Evolutionary conservation across 2,113 vertebrate species (phyloP), one percentile per base, ranked within the genome.

Genomic region (Pollimyrus isidori): DNA sequence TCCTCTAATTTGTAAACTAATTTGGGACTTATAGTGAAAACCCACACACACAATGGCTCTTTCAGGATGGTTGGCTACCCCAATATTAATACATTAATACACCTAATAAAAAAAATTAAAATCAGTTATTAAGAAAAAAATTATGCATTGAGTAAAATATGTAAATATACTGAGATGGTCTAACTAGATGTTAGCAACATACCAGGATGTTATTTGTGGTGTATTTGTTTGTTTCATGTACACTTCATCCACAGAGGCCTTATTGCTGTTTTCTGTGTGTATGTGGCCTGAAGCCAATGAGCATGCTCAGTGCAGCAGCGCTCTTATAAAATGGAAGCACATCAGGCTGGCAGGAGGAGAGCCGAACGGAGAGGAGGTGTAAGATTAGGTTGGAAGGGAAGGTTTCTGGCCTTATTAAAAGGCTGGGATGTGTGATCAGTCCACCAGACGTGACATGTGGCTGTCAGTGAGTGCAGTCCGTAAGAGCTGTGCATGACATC

Each of bases 261-360:
- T 86, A 5, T 53, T 85, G 69, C 30, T 89, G 53, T 26, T 35
- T 82, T 39, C 49, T 52, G 73, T 90, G 19, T 89, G 3, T 62
- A 17, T 52, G 6, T 73, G 39, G 89, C 88, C 87, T 52, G 49
- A 30, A 76, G 46, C 82, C 62, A 89, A 10, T 65, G 91, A 93
- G 90, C 92, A 92, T 92, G 92, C 58, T 87, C 91, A 80, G 50
- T 93, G 91, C 87, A 58, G 9, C 30, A 91, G 45, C 83, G 49
- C 65, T 69, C 73, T 6, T 83, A 39, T 35, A n/a, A 56, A 49
- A 87, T 76, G 83, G 86, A 85, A 86, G 87, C 87, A 87, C 45
- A 52, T 89, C 92, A 89, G 84, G 2, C 69, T 86, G 88, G 30
- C 58, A 48, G 49, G 86, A 15, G 62, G 89, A 93, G 91, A 92